Evolutionary conservation across 2,797 vertebrate genomes (phyloP), one percentile per base, ranked within the genome.

Genomic region (Hirundo rustica): DNA sequence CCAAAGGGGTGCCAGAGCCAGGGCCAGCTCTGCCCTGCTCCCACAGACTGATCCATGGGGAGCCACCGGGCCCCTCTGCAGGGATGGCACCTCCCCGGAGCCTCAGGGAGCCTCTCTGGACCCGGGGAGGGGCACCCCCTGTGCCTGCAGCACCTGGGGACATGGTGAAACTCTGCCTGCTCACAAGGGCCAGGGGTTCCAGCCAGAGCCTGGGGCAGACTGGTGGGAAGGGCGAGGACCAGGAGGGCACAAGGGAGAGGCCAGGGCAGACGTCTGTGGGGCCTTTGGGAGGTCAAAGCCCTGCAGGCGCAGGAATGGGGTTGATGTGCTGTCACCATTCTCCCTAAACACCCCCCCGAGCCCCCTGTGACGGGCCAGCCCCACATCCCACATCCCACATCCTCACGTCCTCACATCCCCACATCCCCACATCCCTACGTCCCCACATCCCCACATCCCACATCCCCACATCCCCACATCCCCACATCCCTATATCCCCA

Each of bases 121-220:
- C 48, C 1, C 4, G 74, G 16, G 34, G 13, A 84, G 64, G 10
- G 36, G 16, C 29, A 9, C 17, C 45, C 53, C 30, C 40, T 5
- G 40, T 32, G 36, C 44, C 15, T 2, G 21, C 36, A 60, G 7
- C 5, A 0, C 2, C 30, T 13, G n/a, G n/a, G n/a, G n/a, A n/a
- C n/a, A n/a, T n/a, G n/a, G 36, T 36, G 62, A 45, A 72, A 47
- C 38, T 61, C 1, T 25, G 27, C 44, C 62, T 22, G 3, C 9
- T 23, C 42, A 3, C 20, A 11, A n/a, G 16, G 48, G 20, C 34
- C 1, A 3, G 16, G 34, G 54, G 13, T 9, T 42, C 45, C 62
- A 74, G 66, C 14, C n/a, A n/a, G n/a, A n/a, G n/a, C n/a, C n/a
- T n/a, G n/a, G n/a, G n/a, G n/a, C 50, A n/a, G 40, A 3, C 14